Evolutionary conservation across 2,888 invertebrate genomes (phyloP).

Genomic region (Hyposoter dolosus): DNA sequence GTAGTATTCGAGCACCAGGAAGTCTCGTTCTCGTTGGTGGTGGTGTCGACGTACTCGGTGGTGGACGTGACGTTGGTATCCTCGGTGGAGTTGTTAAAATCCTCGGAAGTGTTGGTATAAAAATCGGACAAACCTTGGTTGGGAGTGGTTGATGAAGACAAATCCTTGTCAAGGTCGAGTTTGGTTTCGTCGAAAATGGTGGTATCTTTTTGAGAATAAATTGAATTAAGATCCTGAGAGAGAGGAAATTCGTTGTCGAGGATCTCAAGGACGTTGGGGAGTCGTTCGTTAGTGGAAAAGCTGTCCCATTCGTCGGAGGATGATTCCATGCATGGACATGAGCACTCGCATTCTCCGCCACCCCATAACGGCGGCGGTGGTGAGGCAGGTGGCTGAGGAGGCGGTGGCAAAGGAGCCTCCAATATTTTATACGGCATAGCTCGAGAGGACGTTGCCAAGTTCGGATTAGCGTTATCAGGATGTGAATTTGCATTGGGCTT

Average conservation of each 20-base stretch:
- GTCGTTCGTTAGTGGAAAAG: conserved; percentile 71
- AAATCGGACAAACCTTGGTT: conserved; percentile 68
- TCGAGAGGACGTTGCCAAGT: conserved; percentile 33
- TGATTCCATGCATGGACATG: conserved; percentile 89
- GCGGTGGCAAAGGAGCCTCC: conserved; percentile 79
- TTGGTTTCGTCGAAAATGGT: background rate
- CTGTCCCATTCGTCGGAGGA: conserved; percentile 80
- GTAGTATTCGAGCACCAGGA: conserved; percentile 84
- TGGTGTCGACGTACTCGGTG: conserved; percentile 70
- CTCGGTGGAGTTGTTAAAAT: conserved; percentile 47
- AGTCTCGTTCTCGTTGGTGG: conserved; percentile 74
- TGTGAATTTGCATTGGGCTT: background rate
- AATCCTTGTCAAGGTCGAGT: background rate
- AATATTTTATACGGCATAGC: conserved; percentile 55
- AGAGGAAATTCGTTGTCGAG: conserved; percentile 47
- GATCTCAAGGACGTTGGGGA: conserved; percentile 56
- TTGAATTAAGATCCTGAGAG: conserved; percentile 32
- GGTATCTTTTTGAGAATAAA: conserved; percentile 26
- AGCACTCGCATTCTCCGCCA: conserved; percentile 91
- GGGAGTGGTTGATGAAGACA: conserved; percentile 9
- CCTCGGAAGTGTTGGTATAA: conserved; percentile 64
- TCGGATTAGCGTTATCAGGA: background rate
- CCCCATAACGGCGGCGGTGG: conserved; percentile 85
- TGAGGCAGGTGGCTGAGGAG: conserved; percentile 78
- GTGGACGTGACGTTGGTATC: conserved; percentile 40